Evolutionary conservation across 2,888 invertebrate genomes (phyloP).

Genomic region (Lasioglossum villosulum): DNA sequence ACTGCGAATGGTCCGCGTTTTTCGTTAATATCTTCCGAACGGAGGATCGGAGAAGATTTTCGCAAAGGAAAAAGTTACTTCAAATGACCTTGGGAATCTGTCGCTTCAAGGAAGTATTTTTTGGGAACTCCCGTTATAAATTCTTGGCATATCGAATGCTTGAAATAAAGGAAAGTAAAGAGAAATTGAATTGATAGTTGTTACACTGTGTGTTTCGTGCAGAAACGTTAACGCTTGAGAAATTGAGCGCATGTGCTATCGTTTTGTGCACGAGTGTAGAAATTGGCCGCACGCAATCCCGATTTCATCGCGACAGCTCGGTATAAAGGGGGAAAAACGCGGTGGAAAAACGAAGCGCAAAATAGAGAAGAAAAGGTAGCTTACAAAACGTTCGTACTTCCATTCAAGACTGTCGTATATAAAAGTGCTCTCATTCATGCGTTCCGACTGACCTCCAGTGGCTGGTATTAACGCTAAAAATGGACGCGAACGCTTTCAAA

Average conservation of each 20-base stretch:
- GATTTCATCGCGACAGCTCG: conserved; percentile 28
- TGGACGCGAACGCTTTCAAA: conserved; percentile 47
- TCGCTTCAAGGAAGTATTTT: too few species aligned
- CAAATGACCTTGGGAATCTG: background rate
- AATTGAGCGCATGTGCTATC: background rate
- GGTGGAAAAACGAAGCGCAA: background rate
- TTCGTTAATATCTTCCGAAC: background rate
- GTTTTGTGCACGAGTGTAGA: background rate
- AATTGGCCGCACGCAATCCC: conserved; percentile 11
- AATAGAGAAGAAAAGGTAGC: conserved; percentile 18
- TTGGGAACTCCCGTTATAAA: too few species aligned
- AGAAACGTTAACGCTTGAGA: background rate
- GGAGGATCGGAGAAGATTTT: background rate
- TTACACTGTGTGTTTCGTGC: too few species aligned
- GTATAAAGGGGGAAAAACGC: background rate
- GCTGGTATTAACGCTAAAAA: conserved; percentile 55
- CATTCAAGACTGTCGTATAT: conserved; percentile 41
- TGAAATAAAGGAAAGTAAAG: too few species aligned
- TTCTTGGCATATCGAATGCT: too few species aligned
- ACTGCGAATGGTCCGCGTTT: background rate
- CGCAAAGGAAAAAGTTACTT: too few species aligned
- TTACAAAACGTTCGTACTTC: conserved; percentile 36
- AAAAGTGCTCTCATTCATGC: conserved; percentile 49
- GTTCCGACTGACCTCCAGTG: conserved; percentile 33
- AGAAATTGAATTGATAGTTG: too few species aligned